Evolutionary conservation across 2,888 invertebrate genomes (phyloP).

Genomic region (Dicycla oo): DNA sequence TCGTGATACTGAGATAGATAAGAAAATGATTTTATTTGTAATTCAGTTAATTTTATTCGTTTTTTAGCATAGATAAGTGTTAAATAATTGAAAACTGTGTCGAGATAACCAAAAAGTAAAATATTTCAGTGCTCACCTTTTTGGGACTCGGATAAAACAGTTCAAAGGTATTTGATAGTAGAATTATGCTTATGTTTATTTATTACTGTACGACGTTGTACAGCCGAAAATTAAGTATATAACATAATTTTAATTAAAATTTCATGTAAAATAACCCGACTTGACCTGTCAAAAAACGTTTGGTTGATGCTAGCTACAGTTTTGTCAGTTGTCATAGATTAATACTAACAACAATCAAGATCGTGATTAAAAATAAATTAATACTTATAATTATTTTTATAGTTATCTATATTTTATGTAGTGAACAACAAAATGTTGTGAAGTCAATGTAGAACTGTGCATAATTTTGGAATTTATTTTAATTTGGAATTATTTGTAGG

Average conservation of each 20-base stretch:
- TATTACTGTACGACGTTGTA: background rate
- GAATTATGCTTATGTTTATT: background rate
- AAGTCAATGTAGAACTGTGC: background rate
- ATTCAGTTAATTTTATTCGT: conserved; percentile 57
- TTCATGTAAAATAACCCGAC: conserved; percentile 17
- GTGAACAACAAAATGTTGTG: background rate
- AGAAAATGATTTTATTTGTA: conserved; percentile 41
- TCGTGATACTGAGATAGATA: conserved; percentile 45
- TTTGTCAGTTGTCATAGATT: background rate
- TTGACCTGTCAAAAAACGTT: conserved; percentile 51
- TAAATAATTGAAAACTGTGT: conserved; percentile 44
- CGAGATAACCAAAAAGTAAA: conserved; percentile 46
- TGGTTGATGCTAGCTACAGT: conserved; percentile 27
- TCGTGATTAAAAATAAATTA: background rate
- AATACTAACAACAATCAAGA: background rate
- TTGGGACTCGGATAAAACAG: conserved; percentile 11
- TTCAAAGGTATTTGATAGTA: conserved; percentile 31
- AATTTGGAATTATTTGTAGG: background rate
- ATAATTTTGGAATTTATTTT: too few relatives aligned
- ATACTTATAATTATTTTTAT: background rate
- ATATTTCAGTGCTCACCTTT: conserved; percentile 52
- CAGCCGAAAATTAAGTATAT: background rate
- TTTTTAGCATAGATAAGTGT: conserved; percentile 53
- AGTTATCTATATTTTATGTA: background rate
- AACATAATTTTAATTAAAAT: background rate